These are phyloP conservation scores for Leucophenga montana DNA, from an alignment of 2,888 invertebrate genomes.

Conservation along the genomic window DNA sequence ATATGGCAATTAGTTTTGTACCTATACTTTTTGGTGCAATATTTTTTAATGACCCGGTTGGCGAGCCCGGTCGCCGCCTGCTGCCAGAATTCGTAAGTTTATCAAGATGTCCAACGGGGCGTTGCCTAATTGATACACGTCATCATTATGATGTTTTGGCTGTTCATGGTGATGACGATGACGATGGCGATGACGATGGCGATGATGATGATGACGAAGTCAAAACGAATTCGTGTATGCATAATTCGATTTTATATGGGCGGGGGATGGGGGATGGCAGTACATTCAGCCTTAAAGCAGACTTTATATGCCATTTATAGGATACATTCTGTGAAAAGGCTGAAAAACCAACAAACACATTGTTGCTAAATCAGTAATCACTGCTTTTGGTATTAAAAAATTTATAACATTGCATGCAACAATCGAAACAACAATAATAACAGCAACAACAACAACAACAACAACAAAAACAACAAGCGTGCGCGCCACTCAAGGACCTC, in stretches of 20 bases:
- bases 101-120: slow-evolving; percentile 53
- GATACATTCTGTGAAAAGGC: slow-evolving; percentile 57
- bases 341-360: slow-evolving; percentile 62
- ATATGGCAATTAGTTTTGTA: slow-evolving; percentile 62
- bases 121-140: slow-evolving; percentile 31
- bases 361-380: slow-evolving; percentile 62
- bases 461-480: background rate
- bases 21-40: slow-evolving; percentile 57
- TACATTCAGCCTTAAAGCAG: background rate
- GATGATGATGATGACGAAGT: background rate
- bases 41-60: slow-evolving; percentile 21
- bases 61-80: background rate
- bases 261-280: background rate
- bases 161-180: background rate
- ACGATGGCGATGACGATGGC: background rate
- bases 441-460: background rate
- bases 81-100: slow-evolving; percentile 40
- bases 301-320: too few relatives aligned
- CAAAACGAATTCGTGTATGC: background rate
- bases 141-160: background rate
- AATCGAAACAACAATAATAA: slow-evolving; percentile 25
- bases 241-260: slow-evolving; percentile 19
- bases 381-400: slow-evolving; percentile 13
- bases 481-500: too few relatives aligned
- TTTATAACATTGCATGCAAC: background rate